Evolutionary conservation across 2,113 vertebrate species (phyloP), one percentile per base, ranked within the genome.

Genomic region (Gymnarchus niloticus): DNA sequence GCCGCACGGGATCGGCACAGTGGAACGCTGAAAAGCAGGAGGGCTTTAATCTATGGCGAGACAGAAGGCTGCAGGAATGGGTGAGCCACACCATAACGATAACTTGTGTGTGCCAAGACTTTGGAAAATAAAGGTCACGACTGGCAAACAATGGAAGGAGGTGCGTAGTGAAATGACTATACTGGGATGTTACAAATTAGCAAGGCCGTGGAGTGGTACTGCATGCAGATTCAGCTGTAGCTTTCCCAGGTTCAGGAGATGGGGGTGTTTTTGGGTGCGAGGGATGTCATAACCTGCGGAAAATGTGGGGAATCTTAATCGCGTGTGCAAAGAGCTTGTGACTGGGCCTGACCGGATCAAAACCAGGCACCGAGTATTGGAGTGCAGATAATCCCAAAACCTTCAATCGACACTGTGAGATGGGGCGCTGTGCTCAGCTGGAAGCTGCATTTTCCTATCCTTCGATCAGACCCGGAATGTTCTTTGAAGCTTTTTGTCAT

Each of bases 221-320:
- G 59, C 1, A 10, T 10, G 8, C 6, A 2, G 7, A 78, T 9
- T 2, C 7, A 21, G 41, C 76, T 1, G 3, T 41, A 37, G 44
- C 44, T 21, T 78, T 78, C 76, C 76, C 76, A 48, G 76, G 46
- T 10, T 49, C 76, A 9, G 76, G 3, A 8, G 7, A 78, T 78
- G 21, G 37, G 41, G 37, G 21, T 17, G 21, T 41, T 21, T 10
- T 6, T 3, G 1, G 17, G 23, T 5, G 46, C 19, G 46, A 21
- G 4, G 46, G 76, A 8, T 8, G 77, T 46, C 10, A 3, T 81
- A 81, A 49, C 77, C 12, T 81, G 77, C 46, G 49, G 77, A 81
- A 81, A 81, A 81, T 49, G 77, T 49, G 48, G 77, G 46, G 77
- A 81, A 81, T 81, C 48, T 81, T 81, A 81, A 81, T 81, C 48